A percentile compares a stretch with the other conserved stretches of the same genome.
Conservation (phyloP, 2,113 vertebrate genomes). For the Amphilophus citrinellus region DNA sequence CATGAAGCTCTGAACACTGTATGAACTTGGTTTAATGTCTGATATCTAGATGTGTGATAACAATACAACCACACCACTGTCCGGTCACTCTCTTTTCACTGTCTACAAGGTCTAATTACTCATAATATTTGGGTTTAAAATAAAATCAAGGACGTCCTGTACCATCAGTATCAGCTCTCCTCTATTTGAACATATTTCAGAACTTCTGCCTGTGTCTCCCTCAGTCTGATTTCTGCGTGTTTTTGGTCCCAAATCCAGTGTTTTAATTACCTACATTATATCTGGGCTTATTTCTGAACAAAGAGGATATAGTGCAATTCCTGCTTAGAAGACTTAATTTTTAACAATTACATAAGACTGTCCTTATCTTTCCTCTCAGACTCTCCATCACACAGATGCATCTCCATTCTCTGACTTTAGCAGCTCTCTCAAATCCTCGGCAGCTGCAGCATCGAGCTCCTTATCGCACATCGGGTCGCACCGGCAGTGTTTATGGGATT, state of each 20-base stretch:
- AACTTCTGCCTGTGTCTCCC: conserved; percentile 29
- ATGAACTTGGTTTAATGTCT: neutral
- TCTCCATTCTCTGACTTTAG: conserved; percentile 19
- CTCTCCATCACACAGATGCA: conserved; percentile 1
- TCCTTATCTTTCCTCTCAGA: conserved; percentile 17
- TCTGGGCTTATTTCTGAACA: neutral
- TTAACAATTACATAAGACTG: conserved; percentile 33
- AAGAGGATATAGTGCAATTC: neutral
- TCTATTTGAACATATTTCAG: conserved; percentile 55
- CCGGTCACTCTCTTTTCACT: conserved; percentile 21
- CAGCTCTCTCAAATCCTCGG: neutral
- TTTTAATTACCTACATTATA: neutral
- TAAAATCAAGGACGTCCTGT: conserved; percentile 57
- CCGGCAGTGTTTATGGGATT: neutral
- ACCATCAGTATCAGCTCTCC: conserved; percentile 34
- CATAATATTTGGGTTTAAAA: conserved; percentile 77
- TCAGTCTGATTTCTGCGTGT: neutral
- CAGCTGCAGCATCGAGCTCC: neutral
- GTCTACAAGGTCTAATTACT: conserved; percentile 40
- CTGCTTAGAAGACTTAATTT: conserved; percentile 6
- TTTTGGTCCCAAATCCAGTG: neutral
- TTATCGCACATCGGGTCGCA: conserved; percentile 25
- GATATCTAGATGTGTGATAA: conserved; percentile 17
- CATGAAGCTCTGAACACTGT: conserved; percentile 1
- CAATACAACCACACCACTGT: neutral